phyloP scores from a whole-genome alignment of 2,888 invertebrate species.

The Diplolepis rosae region DNA sequence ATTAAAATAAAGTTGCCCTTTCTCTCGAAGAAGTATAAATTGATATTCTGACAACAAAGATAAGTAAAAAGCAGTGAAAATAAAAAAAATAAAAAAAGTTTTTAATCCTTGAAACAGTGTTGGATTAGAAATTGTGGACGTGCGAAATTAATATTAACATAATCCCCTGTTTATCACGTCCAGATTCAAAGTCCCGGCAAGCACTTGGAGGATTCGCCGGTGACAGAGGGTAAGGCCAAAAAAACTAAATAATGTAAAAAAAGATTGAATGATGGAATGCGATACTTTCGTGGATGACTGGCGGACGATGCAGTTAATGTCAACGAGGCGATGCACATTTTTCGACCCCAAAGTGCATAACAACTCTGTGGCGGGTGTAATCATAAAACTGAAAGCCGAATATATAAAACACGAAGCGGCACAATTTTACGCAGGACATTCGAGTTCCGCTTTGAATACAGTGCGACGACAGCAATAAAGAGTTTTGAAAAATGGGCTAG shows the following conservation, averaged over 20 bases:
- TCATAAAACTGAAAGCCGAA: conserved; percentile 49
- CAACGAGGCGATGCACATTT: conserved; percentile 35
- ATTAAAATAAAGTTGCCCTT: not conserved
- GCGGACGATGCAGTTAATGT: not conserved
- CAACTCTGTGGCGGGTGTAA: conserved; percentile 48
- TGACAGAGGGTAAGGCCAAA: conserved; percentile 14
- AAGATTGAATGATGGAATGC: not conserved
- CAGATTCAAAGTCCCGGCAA: conserved; percentile 24
- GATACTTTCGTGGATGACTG: not conserved
- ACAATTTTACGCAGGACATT: conserved; percentile 52
- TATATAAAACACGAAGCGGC: conserved; percentile 54
- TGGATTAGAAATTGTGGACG: not conserved
- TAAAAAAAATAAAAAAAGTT: not conserved
- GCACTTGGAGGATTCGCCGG: not conserved
- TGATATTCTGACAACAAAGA: conserved; percentile 1
- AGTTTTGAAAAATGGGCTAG: conserved; percentile 69
- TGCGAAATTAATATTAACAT: conserved; percentile 16
- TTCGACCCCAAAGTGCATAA: conserved; percentile 45
- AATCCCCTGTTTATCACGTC: not conserved
- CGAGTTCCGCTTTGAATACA: conserved; percentile 65
- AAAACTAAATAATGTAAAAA: conserved; percentile 18
- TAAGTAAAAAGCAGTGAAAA: conserved; percentile 1
- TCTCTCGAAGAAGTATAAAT: not conserved
- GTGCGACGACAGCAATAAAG: conserved; percentile 67
- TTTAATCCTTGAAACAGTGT: conserved; percentile 11